phyloP scores from a whole-genome alignment of 2,113 vertebrate genomes.

The Romanogobio albipinnatus region DNA sequence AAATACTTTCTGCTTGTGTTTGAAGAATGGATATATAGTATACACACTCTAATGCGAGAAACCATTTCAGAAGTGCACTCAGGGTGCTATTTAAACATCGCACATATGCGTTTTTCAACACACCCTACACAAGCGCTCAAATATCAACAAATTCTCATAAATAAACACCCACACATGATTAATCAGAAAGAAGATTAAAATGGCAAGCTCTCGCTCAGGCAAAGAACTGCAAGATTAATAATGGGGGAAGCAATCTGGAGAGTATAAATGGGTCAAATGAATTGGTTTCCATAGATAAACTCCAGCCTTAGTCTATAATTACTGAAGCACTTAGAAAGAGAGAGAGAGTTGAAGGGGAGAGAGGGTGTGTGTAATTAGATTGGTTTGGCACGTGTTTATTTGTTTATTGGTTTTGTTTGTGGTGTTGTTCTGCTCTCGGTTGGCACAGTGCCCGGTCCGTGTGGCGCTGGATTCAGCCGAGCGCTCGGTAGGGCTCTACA shows the following conservation, averaged over 20 bases:
- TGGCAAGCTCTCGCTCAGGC: slow-evolving; percentile 43
- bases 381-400: slow-evolving; percentile 69
- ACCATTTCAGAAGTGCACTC: not conserved
- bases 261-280: slow-evolving; percentile 60
- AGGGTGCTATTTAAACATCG: not conserved
- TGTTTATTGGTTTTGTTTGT: slow-evolving; percentile 65
- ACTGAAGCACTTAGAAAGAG: slow-evolving; percentile 54
- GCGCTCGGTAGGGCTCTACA: slow-evolving; percentile 62
- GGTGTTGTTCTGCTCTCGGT: slow-evolving; percentile 59
- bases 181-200: slow-evolving; percentile 50
- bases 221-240: slow-evolving; percentile 48
- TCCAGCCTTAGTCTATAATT: slow-evolving; percentile 50
- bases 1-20: not conserved
- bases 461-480: slow-evolving; percentile 56
- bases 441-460: slow-evolving; percentile 70
- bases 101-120: slow-evolving; percentile 35
- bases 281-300: slow-evolving; percentile 58
- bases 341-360: slow-evolving; percentile 45
- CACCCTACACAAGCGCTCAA: slow-evolving; percentile 11
- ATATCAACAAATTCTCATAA: slow-evolving; percentile 31
- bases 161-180: slow-evolving; percentile 42
- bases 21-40: not conserved
- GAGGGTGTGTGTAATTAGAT: slow-evolving; percentile 55
- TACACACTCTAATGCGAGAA: not conserved
- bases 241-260: slow-evolving; percentile 47